Base-by-base conservation (phyloP, 1,140 invertebrate species). In the Cecropterus lyciades region DNA sequence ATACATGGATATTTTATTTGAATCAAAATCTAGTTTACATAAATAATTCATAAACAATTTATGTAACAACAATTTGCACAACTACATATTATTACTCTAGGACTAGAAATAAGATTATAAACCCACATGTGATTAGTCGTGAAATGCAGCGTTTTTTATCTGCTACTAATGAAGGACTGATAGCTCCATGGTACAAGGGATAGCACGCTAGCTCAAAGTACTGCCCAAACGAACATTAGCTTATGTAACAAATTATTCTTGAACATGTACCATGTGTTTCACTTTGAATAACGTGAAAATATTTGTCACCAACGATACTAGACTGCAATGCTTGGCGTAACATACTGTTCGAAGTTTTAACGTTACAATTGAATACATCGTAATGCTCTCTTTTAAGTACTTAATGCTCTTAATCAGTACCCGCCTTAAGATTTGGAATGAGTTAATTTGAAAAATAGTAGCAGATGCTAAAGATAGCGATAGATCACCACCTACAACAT, bases 1-100 rank as follows among this genome's bases (percentile, higher is more conserved):
- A 55, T 65, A 65, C 67, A 73, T 70, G 69, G 65, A 49, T 60
- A 57, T 70, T 66, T 64, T n/a, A 62, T 63, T 66, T 66, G 16
- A 69, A 69, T 40, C 24, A 63, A 67, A 65, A 45, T 42, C 55
- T 57, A 66, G 14, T 9, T 65, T 48, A 30, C 52, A 66, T 66
- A 27, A 45, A 16, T 33, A 48, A 46, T 60, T 60, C 42, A 56
- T 42, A 43, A 56, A 51, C 20, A 43, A 60, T 16, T 48, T 53
- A 40, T 14, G 13, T 69, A 64, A 56, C 15, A 71, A 65, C 65
- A 71, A 67, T 67, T 65, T 71, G 66, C 65, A 71, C 65, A 67
- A 67, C 52, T 55, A 55, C 30, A 20, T 40, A 40, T 49, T 64
- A 71, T 67, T 63, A 67, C 56, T 65, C 67, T 65, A 68, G 60